Evolutionary conservation across 1,140 invertebrate genomes (phyloP).

Genomic region (Bombus fervidus): DNA sequence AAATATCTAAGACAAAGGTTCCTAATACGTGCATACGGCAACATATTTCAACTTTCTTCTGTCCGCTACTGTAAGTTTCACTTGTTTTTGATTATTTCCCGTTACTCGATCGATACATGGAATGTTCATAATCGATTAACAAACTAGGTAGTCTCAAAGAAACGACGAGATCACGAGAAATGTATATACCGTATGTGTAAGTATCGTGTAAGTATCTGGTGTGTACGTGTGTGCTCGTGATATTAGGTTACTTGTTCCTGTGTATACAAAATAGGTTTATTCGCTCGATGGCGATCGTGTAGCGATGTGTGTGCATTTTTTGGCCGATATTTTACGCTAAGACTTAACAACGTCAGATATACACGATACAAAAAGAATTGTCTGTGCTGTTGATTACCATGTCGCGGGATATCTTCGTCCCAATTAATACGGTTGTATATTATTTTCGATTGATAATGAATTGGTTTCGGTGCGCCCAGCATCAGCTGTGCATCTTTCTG

Average conservation of each 20-base stretch:
- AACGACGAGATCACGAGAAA: constrained; percentile 29
- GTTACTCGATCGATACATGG: neutral
- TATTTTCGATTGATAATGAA: constrained; percentile 10
- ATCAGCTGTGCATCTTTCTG: constrained; percentile 30
- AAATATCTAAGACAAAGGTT: too few relatives aligned
- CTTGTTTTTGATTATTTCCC: constrained; percentile 7
- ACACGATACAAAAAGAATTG: constrained; percentile 68
- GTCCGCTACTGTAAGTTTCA: neutral
- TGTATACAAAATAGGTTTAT: constrained; percentile 44
- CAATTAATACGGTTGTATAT: constrained; percentile 1
- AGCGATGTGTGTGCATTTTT: constrained; percentile 60
- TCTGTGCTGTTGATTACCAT: constrained; percentile 54
- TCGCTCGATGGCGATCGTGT: constrained; percentile 32
- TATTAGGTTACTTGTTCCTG: constrained; percentile 29
- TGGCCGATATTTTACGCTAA: constrained; percentile 66
- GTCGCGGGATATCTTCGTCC: neutral
- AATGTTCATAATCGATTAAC: constrained; percentile 6
- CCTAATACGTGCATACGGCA: too few relatives aligned
- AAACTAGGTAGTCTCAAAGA: constrained; percentile 18
- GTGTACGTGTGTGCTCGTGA: constrained; percentile 2
- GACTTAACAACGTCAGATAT: constrained; percentile 64
- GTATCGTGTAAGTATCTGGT: neutral
- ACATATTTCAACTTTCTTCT: too few relatives aligned
- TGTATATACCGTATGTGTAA: neutral
- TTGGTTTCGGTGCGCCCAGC: constrained; percentile 30